These are phyloP conservation scores for Zoanthus gigantus DNA, from an alignment of 92 coral and sea anemone species.

Conservation along the genomic window DNA sequence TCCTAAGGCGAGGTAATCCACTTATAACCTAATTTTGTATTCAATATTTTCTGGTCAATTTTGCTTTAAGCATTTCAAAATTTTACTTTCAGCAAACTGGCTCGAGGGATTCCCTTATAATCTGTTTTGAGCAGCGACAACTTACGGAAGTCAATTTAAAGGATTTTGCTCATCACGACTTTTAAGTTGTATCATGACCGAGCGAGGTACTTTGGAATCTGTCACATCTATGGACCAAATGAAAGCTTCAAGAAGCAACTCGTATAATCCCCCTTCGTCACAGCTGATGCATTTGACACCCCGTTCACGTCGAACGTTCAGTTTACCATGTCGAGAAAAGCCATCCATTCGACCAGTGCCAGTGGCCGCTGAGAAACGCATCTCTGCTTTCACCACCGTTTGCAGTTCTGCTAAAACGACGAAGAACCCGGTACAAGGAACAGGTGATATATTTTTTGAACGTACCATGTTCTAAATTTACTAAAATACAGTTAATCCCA, in stretches of 20 bases:
- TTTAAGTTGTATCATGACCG: slow-evolving; percentile 13
- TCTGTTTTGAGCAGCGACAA: neutral
- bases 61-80: neutral
- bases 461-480: too few relatives aligned
- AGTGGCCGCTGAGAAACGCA: neutral
- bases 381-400: neutral
- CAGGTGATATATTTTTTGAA: neutral
- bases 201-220: slow-evolving; percentile 15
- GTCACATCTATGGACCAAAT: slow-evolving; percentile 1
- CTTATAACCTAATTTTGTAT: too few relatives aligned
- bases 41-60: too few relatives aligned
- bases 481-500: too few relatives aligned
- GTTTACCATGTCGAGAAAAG: slow-evolving; percentile 50
- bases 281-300: slow-evolving; percentile 12
- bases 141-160: neutral
- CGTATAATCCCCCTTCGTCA: slow-evolving; percentile 34
- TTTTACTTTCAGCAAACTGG: neutral
- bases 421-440: neutral
- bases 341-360: slow-evolving; percentile 29
- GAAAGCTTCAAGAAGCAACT: slow-evolving; percentile 26
- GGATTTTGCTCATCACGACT: neutral
- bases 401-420: neutral
- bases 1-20: too few relatives aligned
- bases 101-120: neutral
- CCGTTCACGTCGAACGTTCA: slow-evolving; percentile 42